Percentiles rank a stretch among this genome's conserved stretches.
phyloP scores from a whole-genome alignment of 2,797 vertebrate genomes.

The Cirrhinus mrigala region DNA sequence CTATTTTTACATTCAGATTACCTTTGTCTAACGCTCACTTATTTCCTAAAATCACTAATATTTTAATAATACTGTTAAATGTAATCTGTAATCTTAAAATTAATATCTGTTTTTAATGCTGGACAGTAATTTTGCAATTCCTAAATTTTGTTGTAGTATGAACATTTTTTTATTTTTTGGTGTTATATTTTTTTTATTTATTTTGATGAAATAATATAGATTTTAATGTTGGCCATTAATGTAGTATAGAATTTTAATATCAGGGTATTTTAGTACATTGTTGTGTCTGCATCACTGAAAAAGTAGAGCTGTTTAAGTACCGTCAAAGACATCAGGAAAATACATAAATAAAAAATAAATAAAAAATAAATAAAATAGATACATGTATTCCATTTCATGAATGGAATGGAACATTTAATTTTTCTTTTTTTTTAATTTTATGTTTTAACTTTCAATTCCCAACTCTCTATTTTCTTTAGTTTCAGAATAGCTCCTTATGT shows the following conservation, averaged over 20 bases:
- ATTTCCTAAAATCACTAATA: background rate
- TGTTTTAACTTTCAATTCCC: background rate
- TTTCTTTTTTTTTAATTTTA: no score
- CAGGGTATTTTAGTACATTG: background rate
- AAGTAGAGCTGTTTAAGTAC: no score
- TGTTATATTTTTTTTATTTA: background rate
- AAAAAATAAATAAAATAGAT: background rate
- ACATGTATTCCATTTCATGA: no score
- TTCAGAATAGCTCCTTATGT: constrained; percentile 46
- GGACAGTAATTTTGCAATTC: background rate
- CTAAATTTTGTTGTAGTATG: background rate
- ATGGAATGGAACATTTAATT: no score
- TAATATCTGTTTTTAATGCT: background rate
- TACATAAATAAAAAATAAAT: no score
- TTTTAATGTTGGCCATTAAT: background rate
- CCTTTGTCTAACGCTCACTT: background rate
- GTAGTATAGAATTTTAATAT: background rate
- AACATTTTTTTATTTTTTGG: background rate
- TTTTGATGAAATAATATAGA: background rate
- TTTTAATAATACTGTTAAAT: background rate
- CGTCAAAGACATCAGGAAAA: no score
- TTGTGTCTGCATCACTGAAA: background rate
- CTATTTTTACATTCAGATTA: background rate
- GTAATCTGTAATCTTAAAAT: background rate
- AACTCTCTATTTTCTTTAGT: background rate